Base-by-base conservation (phyloP, 2,113 vertebrate genomes). In the Excalfactoria chinensis region DNA sequence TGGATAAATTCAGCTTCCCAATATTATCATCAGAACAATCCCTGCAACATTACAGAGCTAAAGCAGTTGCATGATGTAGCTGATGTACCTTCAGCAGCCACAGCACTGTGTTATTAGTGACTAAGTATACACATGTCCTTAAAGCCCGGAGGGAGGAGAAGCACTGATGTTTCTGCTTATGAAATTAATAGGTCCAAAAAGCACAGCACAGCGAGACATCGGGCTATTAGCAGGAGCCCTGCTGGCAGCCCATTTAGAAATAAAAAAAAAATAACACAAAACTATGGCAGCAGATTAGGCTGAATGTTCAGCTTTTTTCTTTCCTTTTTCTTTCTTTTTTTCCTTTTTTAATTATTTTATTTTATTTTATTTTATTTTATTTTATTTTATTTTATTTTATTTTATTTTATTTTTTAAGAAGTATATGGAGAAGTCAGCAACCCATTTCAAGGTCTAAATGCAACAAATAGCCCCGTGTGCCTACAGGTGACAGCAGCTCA, bases 121-220 rank as follows among this genome's bases (percentile, higher is more conserved):
- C 30, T 0, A 49, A 79, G 43, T 9, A 7, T 3, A 44, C 70
- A 62, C 90, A 34, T 8, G 25, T 48, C 40, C 30, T 67, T 46
- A 40, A 86, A 83, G 74, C 56, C 89, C 3, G 34, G 13, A 88
- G 81, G 80, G 60, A 96, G 84, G 44, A 74, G 55, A 44, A 85
- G 49, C 69, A 23, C 70, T 44, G 68, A 32, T 53, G 69, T 37
- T 92, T 35, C 77, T 86, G 64, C 28, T 79, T n/a, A 56, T 75
- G 56, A 60, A 96, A 92, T 95, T 69, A 78, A 85, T 34, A 41
- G 69, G 59, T 67, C 84, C 70, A 59, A 75, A 58, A 59, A 40
- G n/a, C 1, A 2, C 22, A 88, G 73, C 78, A 60, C 37, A 92
- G 90, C 67, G 93, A 70, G 84, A 55, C 68, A 48, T 6, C 3